phyloP scores from a whole-genome alignment of 2,797 vertebrate species.

The Aldrovandia affinis region DNA sequence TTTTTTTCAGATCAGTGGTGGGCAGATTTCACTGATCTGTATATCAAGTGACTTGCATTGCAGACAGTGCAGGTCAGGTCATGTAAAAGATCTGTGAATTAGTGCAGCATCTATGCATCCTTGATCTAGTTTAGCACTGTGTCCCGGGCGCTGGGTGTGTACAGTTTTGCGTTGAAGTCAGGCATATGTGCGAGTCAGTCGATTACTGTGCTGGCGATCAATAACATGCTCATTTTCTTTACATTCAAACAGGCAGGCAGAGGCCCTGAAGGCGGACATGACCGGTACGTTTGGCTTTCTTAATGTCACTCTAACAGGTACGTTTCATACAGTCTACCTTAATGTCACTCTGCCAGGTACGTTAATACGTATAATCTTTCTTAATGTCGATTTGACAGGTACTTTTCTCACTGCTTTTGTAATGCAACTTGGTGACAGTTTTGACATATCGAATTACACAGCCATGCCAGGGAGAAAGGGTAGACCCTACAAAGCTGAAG shows the following conservation, averaged over 20 bases:
- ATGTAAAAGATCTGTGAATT: not conserved
- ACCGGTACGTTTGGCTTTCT: conserved; percentile 79
- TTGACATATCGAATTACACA: not conserved
- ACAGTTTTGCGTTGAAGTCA: not conserved
- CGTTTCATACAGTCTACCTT: not conserved
- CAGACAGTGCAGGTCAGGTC: not conserved
- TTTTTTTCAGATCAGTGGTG: not conserved
- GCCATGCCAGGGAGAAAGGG: not conserved
- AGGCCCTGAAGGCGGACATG: conserved; percentile 99
- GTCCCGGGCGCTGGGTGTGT: not conserved
- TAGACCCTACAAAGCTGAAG: not conserved
- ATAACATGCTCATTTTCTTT: conserved; percentile 44
- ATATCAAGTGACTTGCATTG: not conserved
- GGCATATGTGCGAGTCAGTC: too few relatives aligned
- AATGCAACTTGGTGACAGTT: not conserved
- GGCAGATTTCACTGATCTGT: not conserved
- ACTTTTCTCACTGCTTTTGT: conserved; percentile 45
- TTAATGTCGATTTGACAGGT: conserved; percentile 83
- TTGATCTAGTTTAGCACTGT: not conserved
- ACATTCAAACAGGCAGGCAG: conserved; percentile 88
- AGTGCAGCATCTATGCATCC: not conserved
- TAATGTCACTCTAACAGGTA: not conserved
- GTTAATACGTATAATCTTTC: conserved; percentile 35
- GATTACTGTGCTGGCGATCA: conserved; percentile 4
- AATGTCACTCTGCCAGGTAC: conserved; percentile 85